Evolutionary conservation across 2,797 vertebrate species (phyloP).

Genomic region (Rhinogobio ventralis): DNA sequence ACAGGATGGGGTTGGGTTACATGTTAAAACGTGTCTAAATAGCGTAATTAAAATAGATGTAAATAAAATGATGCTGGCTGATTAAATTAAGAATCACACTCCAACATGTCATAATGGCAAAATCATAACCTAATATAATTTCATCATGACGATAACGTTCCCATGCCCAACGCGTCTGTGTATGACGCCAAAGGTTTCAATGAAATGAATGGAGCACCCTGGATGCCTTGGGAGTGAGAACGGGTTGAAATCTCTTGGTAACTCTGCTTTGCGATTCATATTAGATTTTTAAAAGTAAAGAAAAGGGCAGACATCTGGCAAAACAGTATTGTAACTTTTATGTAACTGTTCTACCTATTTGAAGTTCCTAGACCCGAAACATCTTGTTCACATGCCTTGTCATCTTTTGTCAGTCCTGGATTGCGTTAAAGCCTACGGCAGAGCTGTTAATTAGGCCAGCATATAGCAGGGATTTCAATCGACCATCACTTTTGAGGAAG

Average conservation of each 20-base stretch:
- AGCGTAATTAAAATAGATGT: too few relatives aligned
- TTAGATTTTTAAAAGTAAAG: background rate
- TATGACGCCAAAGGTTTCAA: too few relatives aligned
- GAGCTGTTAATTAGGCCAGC: slow-evolving; percentile 69
- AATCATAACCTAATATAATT: too few relatives aligned
- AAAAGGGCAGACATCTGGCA: background rate
- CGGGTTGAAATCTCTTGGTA: background rate
- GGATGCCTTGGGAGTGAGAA: too few relatives aligned
- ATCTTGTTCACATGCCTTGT: slow-evolving; percentile 56
- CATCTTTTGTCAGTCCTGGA: slow-evolving; percentile 53
- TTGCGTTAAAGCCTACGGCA: slow-evolving; percentile 63
- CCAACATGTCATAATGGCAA: too few relatives aligned
- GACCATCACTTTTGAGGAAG: slow-evolving; percentile 42
- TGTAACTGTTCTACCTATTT: background rate
- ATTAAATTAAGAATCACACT: too few relatives aligned
- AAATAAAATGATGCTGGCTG: too few relatives aligned
- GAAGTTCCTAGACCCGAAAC: slow-evolving; percentile 42
- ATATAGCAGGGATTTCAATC: slow-evolving; percentile 72
- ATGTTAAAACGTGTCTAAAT: too few relatives aligned
- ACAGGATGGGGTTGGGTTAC: too few relatives aligned
- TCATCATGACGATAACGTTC: too few relatives aligned
- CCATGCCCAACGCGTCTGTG: too few relatives aligned
- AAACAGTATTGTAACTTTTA: background rate
- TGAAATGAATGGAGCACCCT: too few relatives aligned
- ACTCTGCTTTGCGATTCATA: background rate